These are phyloP conservation scores for Thecophora atra DNA, from an alignment of 2,888 invertebrate genomes.

Conservation along the genomic window DNA sequence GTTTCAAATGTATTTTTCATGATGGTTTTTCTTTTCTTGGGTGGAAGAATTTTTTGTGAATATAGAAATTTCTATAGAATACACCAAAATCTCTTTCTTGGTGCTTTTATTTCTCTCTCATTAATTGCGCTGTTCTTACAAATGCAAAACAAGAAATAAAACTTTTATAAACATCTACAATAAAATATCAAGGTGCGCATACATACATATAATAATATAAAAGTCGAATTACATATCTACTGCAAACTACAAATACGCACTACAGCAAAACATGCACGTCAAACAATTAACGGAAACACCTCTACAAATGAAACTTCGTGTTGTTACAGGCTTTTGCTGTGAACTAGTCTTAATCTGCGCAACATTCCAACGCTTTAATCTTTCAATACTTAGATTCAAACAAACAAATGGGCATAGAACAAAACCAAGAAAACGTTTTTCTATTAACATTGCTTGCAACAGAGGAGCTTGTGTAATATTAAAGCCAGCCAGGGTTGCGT, in stretches of 20 bases:
- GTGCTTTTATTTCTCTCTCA: background rate
- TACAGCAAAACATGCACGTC: slow-evolving; percentile 12
- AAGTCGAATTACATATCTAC: background rate
- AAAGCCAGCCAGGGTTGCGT: too few relatives aligned
- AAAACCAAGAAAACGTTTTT: too few relatives aligned
- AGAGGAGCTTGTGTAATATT: background rate
- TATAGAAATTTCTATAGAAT: too few relatives aligned
- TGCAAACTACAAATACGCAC: background rate
- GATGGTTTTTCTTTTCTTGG: too few relatives aligned
- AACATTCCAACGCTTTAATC: background rate
- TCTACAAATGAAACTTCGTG: background rate
- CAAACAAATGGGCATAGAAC: background rate
- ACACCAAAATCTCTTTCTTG: too few relatives aligned
- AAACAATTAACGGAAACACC: background rate
- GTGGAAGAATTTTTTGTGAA: too few relatives aligned
- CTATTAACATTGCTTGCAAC: too few relatives aligned
- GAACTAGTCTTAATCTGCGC: background rate
- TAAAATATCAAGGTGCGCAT: too few relatives aligned
- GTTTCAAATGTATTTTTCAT: too few relatives aligned
- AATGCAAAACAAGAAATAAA: too few relatives aligned
- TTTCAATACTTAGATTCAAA: background rate
- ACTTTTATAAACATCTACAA: too few relatives aligned
- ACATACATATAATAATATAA: background rate
- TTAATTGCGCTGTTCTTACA: slow-evolving; percentile 10
- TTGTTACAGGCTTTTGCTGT: background rate